Base-by-base conservation (phyloP, 2,797 vertebrate species). In the Passerculus sandwichensis region DNA sequence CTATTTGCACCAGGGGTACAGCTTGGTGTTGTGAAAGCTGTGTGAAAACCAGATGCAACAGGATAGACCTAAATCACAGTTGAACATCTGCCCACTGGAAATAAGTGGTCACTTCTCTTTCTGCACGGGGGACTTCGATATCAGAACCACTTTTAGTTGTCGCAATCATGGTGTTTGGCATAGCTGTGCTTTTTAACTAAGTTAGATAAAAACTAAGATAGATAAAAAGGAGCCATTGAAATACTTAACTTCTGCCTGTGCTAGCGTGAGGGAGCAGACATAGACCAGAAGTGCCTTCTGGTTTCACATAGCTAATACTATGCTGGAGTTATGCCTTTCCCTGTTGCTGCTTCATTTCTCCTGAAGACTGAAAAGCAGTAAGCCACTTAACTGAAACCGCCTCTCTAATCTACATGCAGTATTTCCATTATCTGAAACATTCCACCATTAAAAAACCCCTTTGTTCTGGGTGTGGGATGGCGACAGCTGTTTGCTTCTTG, bases 401-500 rank as follows among this genome's bases (percentile, higher is more conserved):
- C 12, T 78, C 18, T 65, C 27, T 59, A 23, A 85, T 70, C 74
- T 85, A 69, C 30, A 40, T 21, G 23, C 20, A 67, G 36, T 36
- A 36, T 82, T 93, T 93, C 26, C 27, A 15, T 25, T 48, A 81
- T 32, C 92, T 76, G 42, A 90, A 76, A 42, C 9, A 40, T 16
- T 34, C 26, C 65, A 48, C 27, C 10, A 12, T 56, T 72, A 77
- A 72, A 91, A 94, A 81, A 11, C 13, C 16, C 16, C 20, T 74
- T 90, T 62, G 44, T 87, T 85, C 71, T 87, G 51, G 11, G 8
- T 79, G 40, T 80, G 60, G 73, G 67, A 36, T 93, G 60, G 42
- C 76, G 80, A 65, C 60, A 91, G 61, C 70, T 74, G 64, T 54
- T 91, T 88, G 54, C 59, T 84, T 81, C 76, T 84, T 50, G 10